These are phyloP conservation scores for Sclerodermus sp. DNA, from an alignment of 2,888 invertebrate species.

Conservation along the genomic window DNA sequence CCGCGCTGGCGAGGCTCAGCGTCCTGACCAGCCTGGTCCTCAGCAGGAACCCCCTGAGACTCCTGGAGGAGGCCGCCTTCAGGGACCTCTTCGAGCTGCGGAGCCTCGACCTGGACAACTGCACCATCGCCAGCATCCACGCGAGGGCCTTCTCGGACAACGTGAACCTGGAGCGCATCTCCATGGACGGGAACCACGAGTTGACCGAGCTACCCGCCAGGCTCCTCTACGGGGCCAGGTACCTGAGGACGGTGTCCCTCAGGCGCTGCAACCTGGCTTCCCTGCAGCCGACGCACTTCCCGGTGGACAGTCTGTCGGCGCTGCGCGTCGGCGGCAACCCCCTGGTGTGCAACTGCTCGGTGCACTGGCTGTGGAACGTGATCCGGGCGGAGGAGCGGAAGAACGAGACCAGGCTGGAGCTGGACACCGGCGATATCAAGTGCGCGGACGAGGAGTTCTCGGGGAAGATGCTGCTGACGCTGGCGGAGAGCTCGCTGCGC, in stretches of 20 bases:
- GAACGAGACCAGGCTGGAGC: constrained; percentile 51
- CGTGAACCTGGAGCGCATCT: constrained; percentile 76
- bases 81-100: constrained; percentile 81
- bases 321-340: constrained; percentile 82
- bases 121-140: constrained; percentile 68
- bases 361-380: constrained; percentile 84
- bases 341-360: constrained; percentile 82
- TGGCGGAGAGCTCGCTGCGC: constrained; percentile 47
- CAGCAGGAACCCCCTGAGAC: constrained; percentile 76
- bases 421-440: constrained; percentile 49
- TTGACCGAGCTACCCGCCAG: constrained; percentile 76
- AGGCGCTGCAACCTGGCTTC: constrained; percentile 75
- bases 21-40: constrained; percentile 76
- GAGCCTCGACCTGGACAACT: constrained; percentile 66
- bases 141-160: constrained; percentile 82
- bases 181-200: constrained; percentile 76
- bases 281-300: constrained; percentile 79
- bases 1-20: constrained; percentile 74
- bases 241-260: constrained; percentile 73
- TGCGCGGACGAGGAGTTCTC: constrained; percentile 52
- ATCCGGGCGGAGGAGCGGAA: constrained; percentile 55
- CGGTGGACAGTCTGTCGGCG: constrained; percentile 75
- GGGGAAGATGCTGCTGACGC: constrained; percentile 47
- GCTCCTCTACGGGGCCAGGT: constrained; percentile 82
- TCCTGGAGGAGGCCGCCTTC: constrained; percentile 76